Conservation (phyloP, 2,888 invertebrate species). For the Plemyria rubiginata region DNA sequence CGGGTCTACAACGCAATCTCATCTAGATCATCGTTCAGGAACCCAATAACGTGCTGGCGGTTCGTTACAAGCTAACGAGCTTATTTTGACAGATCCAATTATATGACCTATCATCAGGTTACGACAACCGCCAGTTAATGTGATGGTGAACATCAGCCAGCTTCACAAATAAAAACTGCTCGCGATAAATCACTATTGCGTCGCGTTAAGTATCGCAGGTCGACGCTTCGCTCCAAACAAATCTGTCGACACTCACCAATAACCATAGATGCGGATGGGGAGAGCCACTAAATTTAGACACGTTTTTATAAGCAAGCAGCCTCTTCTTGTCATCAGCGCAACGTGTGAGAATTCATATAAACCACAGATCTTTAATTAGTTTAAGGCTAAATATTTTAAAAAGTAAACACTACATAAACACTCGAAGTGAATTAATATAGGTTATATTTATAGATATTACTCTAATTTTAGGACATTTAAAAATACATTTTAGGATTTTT, state of each 20-base stretch:
- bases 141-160: conserved; percentile 4
- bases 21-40: conserved; percentile 18
- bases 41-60: neutral
- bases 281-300: conserved; percentile 59
- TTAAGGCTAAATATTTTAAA: neutral
- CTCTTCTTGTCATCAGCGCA: conserved; percentile 26
- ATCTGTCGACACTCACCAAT: conserved; percentile 74
- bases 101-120: neutral
- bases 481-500: no score
- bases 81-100: neutral
- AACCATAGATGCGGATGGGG: conserved; percentile 58
- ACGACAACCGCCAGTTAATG: conserved; percentile 1
- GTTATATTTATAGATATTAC: no score
- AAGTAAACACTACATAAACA: no score
- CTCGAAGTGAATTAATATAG: no score
- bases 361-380: neutral
- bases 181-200: conserved; percentile 68
- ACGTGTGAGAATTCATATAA: conserved; percentile 1
- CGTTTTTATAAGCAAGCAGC: conserved; percentile 44
- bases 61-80: neutral
- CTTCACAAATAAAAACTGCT: conserved; percentile 42
- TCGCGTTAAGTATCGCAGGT: conserved; percentile 66
- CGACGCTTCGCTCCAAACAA: conserved; percentile 62
- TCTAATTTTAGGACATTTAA: no score
- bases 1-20: conserved; percentile 49